Percentiles rank a stretch among this genome's conserved stretches.
phyloP scores from a whole-genome alignment of 2,888 invertebrate genomes.

The Drosophila ezoana region DNA sequence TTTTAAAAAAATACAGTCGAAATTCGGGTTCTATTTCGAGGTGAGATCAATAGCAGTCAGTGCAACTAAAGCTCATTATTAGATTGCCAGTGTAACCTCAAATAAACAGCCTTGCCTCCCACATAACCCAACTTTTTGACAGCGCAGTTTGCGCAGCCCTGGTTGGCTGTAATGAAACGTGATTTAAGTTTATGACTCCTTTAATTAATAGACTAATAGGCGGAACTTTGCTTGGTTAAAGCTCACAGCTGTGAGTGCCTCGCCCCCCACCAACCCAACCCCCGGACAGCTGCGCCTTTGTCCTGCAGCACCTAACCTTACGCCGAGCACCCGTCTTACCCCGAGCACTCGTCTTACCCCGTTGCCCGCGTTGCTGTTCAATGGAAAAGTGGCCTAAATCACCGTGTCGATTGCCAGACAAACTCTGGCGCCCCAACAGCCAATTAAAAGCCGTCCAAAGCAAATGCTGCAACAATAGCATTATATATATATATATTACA shows the following conservation, averaged over 20 bases:
- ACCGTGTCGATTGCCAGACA: conserved; percentile 49
- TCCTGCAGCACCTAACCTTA: conserved; percentile 1
- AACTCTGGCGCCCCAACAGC: conserved; percentile 29
- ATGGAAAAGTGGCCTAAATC: conserved; percentile 61
- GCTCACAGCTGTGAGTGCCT: conserved; percentile 16
- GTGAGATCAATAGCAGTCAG: no score
- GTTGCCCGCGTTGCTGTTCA: conserved; percentile 32
- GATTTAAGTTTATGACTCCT: conserved; percentile 68
- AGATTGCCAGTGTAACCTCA: no score
- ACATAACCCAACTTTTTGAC: not conserved
- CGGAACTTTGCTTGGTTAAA: conserved; percentile 47
- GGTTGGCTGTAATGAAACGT: conserved; percentile 40
- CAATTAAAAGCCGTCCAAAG: conserved; percentile 63
- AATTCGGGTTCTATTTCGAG: no score
- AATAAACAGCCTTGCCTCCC: not conserved
- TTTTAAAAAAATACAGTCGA: no score
- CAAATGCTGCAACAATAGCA: conserved; percentile 28
- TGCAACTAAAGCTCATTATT: not conserved
- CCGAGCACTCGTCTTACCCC: not conserved
- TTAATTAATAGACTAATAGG: conserved; percentile 70
- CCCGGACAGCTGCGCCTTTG: conserved; percentile 16
- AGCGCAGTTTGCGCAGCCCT: conserved; percentile 25
- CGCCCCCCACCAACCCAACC: not conserved
- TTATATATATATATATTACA: conserved; percentile 24
- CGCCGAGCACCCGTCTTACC: not conserved